Base-by-base conservation (phyloP, 2,113 vertebrate species). In the Psittacula cyanocephala region DNA sequence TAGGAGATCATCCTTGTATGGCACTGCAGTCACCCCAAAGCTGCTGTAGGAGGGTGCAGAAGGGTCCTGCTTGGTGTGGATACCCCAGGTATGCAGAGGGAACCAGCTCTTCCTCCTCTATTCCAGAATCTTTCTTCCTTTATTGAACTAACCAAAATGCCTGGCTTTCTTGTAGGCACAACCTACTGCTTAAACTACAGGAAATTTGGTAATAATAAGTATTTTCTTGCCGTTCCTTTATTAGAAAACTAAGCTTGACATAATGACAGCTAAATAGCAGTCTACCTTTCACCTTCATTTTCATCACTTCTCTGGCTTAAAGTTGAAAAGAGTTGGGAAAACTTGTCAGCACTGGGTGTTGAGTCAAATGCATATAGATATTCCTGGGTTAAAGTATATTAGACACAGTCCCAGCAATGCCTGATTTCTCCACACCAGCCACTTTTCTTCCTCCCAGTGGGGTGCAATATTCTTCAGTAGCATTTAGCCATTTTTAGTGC, bases 71-170 rank as follows among this genome's bases (percentile, higher is more conserved):
- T 3, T 28, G 43, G 8, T 0, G 0, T 14, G 20, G 49, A 8
- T 57, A 37, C 33, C 64, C 33, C 0, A 0, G 23, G 43, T 29
- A 27, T 41, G 37, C 35, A 71, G 60, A 78, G 89, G 19, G 24
- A 92, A 20, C n/a, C 57, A 89, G 60, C 88, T 7, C 62, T 76
- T 95, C 69, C 76, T 92, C 44, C 82, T 93, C 93, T 81, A 1
- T 68, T 93, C 88, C 85, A 75, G 89, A 77, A 55, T 35, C 63
- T 93, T 89, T 84, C 57, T 91, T 62, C 57, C 69, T 69, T 71
- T 81, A 27, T 18, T 33, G 17, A 67, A 35, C 68, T 50, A 90
- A 33, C 0, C 0, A 50, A 89, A 70, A 12, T 7, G 31, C 15
- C 17, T 65, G 52, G 28, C 27, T 89, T 85, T 29, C 49, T 57